Conservation (phyloP, 2,888 invertebrate species). For the Oligia latruncula region DNA sequence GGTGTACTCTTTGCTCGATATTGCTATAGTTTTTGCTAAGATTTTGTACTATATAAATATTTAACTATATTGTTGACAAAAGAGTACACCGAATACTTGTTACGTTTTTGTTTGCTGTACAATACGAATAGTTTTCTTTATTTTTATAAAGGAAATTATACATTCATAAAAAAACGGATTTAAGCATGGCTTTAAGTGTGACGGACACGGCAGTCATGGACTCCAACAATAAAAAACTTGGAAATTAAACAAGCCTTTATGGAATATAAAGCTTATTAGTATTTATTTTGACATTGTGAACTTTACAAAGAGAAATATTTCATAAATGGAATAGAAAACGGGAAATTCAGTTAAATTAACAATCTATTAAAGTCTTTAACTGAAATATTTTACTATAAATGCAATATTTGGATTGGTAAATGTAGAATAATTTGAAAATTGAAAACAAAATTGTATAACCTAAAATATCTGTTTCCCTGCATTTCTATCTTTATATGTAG, state of each 20-base stretch:
- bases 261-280: slow-evolving; percentile 40
- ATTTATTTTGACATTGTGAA: slow-evolving; percentile 40
- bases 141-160: slow-evolving; percentile 21
- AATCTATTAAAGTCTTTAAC: neutral
- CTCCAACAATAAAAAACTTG: slow-evolving; percentile 7
- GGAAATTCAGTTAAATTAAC: neutral
- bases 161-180: slow-evolving; percentile 48
- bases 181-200: slow-evolving; percentile 76
- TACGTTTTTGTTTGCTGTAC: slow-evolving; percentile 54
- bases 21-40: neutral
- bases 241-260: neutral
- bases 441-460: neutral
- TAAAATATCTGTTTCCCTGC: neutral
- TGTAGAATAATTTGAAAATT: neutral
- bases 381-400: neutral
- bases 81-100: slow-evolving; percentile 31
- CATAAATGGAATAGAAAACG: neutral
- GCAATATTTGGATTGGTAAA: neutral
- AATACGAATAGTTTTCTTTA: slow-evolving; percentile 27
- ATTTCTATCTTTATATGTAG: neutral
- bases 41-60: neutral
- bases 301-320: neutral
- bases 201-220: slow-evolving; percentile 25
- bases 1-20: slow-evolving; percentile 29
- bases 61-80: neutral